Conservation (phyloP, 1,140 invertebrate genomes). For the Pseudomyrmex concolor region DNA sequence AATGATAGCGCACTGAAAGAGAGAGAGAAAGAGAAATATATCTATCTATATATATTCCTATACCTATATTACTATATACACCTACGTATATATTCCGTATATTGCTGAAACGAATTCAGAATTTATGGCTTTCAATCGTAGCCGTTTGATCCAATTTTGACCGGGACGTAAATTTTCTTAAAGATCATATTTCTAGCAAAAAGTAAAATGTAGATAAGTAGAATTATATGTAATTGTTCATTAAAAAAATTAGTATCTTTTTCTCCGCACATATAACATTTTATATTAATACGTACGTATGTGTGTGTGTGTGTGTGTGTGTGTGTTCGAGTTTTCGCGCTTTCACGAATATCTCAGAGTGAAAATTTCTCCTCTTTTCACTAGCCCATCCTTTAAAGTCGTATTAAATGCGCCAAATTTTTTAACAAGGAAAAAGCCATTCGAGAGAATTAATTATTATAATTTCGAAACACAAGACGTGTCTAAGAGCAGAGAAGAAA, state of each 20-base stretch:
- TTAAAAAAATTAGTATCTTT: too few species aligned
- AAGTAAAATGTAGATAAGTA: too few species aligned
- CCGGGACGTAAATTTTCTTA: conserved; percentile 1
- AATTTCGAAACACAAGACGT: neutral
- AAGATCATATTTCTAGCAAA: neutral
- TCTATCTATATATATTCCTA: neutral
- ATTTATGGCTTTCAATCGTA: neutral
- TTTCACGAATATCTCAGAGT: conserved; percentile 24
- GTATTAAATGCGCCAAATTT: conserved; percentile 9
- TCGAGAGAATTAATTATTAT: neutral
- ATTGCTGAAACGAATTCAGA: neutral
- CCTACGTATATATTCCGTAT: too few species aligned
- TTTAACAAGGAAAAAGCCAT: conserved; percentile 23
- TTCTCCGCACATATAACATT: neutral
- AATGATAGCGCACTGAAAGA: neutral
- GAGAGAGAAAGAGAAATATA: neutral
- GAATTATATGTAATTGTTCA: neutral
- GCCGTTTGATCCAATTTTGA: neutral
- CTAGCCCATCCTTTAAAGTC: neutral
- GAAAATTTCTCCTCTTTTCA: conserved; percentile 22
- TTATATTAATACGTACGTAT: conserved; percentile 6
- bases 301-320: too few species aligned
- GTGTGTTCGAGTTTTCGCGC: conserved; percentile 7
- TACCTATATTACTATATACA: neutral
- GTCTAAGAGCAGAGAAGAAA: neutral